Conservation (phyloP, 2,888 invertebrate species). For the Andrena flavipes region DNA sequence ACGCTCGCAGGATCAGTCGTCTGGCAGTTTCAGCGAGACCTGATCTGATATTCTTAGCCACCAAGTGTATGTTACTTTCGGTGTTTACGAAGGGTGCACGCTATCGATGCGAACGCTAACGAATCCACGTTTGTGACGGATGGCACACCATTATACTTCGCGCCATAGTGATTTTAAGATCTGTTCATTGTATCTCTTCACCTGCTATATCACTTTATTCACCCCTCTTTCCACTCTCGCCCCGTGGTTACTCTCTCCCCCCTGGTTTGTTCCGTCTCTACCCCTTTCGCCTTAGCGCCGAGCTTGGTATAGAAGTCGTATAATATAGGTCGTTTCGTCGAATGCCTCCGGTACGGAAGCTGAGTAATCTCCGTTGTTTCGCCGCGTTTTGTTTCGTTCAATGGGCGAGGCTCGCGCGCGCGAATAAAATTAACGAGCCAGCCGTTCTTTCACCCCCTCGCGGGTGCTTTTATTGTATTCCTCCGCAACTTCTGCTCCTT, state of each 20-base stretch:
- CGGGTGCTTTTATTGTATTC: slow-evolving; percentile 55
- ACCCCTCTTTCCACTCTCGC: not conserved
- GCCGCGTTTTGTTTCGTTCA: slow-evolving; percentile 60
- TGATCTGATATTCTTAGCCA: too few species aligned
- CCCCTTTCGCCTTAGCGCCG: slow-evolving; percentile 24
- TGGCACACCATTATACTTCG: slow-evolving; percentile 42
- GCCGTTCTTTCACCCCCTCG: slow-evolving; percentile 49
- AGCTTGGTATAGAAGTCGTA: slow-evolving; percentile 51
- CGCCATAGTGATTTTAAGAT: slow-evolving; percentile 40
- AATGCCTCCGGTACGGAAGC: slow-evolving; percentile 60
- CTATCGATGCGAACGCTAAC: slow-evolving; percentile 14
- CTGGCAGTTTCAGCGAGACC: too few species aligned
- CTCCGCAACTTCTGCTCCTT: slow-evolving; percentile 29
- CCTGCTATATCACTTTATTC: slow-evolving; percentile 28
- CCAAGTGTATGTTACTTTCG: too few species aligned
- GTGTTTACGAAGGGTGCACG: not conserved
- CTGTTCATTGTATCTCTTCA: slow-evolving; percentile 38
- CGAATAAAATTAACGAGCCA: slow-evolving; percentile 68
- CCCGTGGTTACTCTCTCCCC: not conserved
- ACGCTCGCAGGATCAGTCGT: too few species aligned
- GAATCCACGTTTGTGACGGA: slow-evolving; percentile 37
- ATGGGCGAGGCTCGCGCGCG: slow-evolving; percentile 47
- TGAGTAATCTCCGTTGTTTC: slow-evolving; percentile 63
- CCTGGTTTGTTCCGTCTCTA: not conserved
- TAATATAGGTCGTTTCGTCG: slow-evolving; percentile 63